Evolutionary conservation across 2,888 invertebrate genomes (phyloP), one percentile per base, ranked within the genome.

Genomic region (Cataglyphis albicans): DNA sequence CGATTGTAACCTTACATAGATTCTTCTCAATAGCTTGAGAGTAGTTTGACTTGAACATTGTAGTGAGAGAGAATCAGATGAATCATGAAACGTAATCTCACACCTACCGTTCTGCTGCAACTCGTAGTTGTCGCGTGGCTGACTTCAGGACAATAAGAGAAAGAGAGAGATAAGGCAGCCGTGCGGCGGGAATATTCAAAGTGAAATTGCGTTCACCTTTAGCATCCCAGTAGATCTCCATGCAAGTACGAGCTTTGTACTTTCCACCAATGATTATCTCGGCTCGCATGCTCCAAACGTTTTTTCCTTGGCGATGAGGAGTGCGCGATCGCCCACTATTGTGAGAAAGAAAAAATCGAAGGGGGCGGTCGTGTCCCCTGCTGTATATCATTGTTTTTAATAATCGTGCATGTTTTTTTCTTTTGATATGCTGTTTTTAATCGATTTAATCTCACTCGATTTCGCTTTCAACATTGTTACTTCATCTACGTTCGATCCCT

Each of bases 231-330:
- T 83, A 80, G 85, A 52, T 78, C 87, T 86, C 57, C 84, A 85
- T 88, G 87, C 89, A 87, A 90, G 85, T 87, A 88, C 70, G 70
- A 87, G 85, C 87, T 89, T 87, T 75, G 48, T 84, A 84, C 72
- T 88, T 89, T 86, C 84, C 84, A 87, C 65, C 86, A 61, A n/a
- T 90, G 83, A 84, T 88, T 80, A 88, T 88, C 91, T 91, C 90
- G 91, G 91, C 92, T 92, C 92, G 92, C 92, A 92, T 88, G 93
- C 72, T 84, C 83, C 83, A 84, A 86, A 88, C 76, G 75, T 70
- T 55, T 55, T 68, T 68, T 57, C 68, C 21, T 70, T 35, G 44
- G 32, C 35, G 72, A 12, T 3, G 15, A 44, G 44, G 10, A 57
- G 29, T 9, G 59, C 59, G 35, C 59, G 78, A 78, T 78, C 59